A percentile compares a stretch with the other conserved stretches of the same genome.
Evolutionary conservation across 2,797 vertebrate species (phyloP).

Genomic region (Trichosurus vulpecula): DNA sequence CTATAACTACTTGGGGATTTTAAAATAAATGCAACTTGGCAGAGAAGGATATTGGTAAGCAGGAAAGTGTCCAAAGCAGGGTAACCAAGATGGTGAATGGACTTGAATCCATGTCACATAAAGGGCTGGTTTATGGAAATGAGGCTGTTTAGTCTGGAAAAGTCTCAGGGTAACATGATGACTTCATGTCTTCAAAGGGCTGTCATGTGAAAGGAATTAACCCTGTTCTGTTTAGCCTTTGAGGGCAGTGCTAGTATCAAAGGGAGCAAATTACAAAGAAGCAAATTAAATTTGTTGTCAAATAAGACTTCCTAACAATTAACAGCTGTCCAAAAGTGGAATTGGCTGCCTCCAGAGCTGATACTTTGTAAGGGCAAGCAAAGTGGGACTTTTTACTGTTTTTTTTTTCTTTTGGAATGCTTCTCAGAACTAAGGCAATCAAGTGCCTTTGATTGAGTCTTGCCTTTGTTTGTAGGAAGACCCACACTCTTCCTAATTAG

Average conservation of each 20-base stretch:
- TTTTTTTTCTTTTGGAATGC: no score
- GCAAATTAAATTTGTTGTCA: not conserved
- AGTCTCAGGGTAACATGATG: not conserved
- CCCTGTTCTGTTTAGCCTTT: not conserved
- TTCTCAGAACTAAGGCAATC: no score
- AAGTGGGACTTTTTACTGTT: no score
- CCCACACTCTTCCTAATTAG: no score
- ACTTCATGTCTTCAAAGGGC: not conserved
- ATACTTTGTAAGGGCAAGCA: no score
- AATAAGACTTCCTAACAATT: not conserved
- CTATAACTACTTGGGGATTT: not conserved
- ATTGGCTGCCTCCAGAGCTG: not conserved
- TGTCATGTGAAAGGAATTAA: not conserved
- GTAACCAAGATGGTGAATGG: not conserved
- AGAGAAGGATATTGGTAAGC: not conserved
- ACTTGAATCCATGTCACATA: not conserved
- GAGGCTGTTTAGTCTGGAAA: not conserved
- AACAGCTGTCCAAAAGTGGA: not conserved
- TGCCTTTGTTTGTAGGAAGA: no score
- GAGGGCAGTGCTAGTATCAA: not conserved
- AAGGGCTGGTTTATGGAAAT: not conserved
- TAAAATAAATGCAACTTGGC: slow-evolving; percentile 19
- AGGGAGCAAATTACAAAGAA: not conserved
- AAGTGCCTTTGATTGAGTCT: no score
- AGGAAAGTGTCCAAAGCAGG: not conserved